Evolutionary conservation across 2,113 vertebrate genomes (phyloP).

Genomic region (Sialia sialis): DNA sequence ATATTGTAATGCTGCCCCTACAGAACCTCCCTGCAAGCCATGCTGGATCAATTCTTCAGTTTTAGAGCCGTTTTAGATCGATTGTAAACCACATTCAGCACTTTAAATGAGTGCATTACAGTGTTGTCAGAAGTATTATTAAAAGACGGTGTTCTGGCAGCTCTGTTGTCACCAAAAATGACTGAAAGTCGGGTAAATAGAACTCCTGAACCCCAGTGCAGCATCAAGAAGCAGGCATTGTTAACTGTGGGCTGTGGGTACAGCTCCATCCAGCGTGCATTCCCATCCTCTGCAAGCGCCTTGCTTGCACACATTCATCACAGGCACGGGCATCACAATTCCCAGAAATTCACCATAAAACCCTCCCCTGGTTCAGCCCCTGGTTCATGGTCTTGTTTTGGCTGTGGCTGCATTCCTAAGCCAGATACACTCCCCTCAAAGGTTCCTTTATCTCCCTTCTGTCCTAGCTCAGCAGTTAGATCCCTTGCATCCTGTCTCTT

Average conservation of each 20-base stretch:
- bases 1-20: background rate
- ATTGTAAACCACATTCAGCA: background rate
- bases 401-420: background rate
- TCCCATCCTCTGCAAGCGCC: rapidly evolving
- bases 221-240: rapidly evolving
- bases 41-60: background rate
- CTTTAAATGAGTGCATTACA: background rate
- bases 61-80: background rate
- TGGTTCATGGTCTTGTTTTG: background rate
- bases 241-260: rapidly evolving
- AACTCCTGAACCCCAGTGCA: rapidly evolving
- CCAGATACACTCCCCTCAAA: too few relatives aligned
- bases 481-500: background rate
- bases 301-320: rapidly evolving
- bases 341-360: background rate
- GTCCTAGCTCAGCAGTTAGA: background rate
- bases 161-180: background rate
- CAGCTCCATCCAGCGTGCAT: background rate
- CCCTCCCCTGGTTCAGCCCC: background rate
- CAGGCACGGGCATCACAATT: rapidly evolving
- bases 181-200: rapidly evolving
- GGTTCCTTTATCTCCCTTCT: background rate
- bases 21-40: background rate
- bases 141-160: background rate
- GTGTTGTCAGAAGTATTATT: background rate